phyloP scores from a whole-genome alignment of 2,888 invertebrate species.

The Phortica magna region DNA sequence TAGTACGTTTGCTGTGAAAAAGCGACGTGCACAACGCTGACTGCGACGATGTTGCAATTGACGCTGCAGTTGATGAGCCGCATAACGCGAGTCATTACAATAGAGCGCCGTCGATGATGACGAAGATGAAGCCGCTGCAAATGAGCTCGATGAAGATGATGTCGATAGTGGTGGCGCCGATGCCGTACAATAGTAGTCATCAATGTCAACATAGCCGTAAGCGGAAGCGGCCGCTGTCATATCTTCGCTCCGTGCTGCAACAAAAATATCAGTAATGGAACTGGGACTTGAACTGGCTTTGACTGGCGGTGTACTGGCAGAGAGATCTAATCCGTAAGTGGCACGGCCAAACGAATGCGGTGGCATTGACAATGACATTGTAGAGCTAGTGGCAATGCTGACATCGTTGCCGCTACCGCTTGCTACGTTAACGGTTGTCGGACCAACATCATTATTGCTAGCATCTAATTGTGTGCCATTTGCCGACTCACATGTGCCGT shows the following conservation, averaged over 20 bases:
- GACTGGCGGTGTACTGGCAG: not conserved
- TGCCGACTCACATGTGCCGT: not conserved
- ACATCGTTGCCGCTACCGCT: not conserved
- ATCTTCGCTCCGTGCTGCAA: conserved; percentile 14
- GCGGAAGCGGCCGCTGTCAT: not conserved
- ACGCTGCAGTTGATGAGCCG: conserved; percentile 30
- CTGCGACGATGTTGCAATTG: conserved; percentile 27
- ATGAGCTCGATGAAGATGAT: conserved; percentile 7
- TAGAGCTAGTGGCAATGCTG: not conserved
- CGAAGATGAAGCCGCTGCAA: conserved; percentile 7
- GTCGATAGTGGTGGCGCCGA: conserved; percentile 35
- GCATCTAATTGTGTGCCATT: not conserved
- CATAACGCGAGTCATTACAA: conserved; percentile 4
- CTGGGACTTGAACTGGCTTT: conserved; percentile 22
- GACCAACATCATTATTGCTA: not conserved
- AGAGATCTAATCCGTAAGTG: not conserved
- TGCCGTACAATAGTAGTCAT: conserved; percentile 3
- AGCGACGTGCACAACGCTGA: not conserved
- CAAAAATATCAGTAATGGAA: conserved; percentile 21
- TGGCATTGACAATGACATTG: conserved; percentile 8
- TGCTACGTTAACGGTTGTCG: not conserved
- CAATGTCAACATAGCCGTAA: not conserved
- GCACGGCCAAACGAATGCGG: not conserved
- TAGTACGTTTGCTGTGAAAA: conserved; percentile 9
- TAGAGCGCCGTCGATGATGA: conserved; percentile 7